Evolutionary conservation across 1,140 invertebrate species (phyloP).

Genomic region (Drosophila nasuta): DNA sequence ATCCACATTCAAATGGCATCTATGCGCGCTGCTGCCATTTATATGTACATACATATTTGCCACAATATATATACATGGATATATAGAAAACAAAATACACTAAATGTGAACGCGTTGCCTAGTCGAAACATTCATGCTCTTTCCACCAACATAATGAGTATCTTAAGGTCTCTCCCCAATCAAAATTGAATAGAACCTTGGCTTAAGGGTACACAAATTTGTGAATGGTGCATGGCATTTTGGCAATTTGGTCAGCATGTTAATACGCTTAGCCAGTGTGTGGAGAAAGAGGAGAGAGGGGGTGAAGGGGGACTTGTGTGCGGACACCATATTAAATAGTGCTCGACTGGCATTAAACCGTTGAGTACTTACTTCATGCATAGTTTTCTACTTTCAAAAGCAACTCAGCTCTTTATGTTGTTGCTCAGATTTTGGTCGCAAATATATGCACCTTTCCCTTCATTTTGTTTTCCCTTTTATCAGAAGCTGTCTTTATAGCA

Average conservation of each 20-base stretch:
- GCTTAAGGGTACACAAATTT: slow-evolving; percentile 40
- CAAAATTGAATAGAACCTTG: neutral
- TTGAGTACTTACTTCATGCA: slow-evolving; percentile 51
- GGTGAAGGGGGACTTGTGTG: neutral
- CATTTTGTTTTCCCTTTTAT: too few species aligned
- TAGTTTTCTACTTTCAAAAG: slow-evolving; percentile 17
- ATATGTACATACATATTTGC: slow-evolving; percentile 54
- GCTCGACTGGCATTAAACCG: slow-evolving; percentile 51
- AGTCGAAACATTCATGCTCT: slow-evolving; percentile 15
- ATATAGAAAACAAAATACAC: slow-evolving; percentile 13
- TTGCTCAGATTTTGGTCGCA: neutral
- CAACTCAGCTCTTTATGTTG: neutral
- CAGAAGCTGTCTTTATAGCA: too few species aligned
- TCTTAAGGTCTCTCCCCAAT: neutral
- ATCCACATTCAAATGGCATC: slow-evolving; percentile 76
- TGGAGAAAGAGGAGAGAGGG: neutral
- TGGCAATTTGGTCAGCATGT: slow-evolving; percentile 59
- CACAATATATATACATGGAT: slow-evolving; percentile 16
- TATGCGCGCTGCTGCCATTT: slow-evolving; percentile 61
- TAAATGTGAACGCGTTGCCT: neutral
- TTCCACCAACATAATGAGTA: neutral
- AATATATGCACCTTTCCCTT: neutral
- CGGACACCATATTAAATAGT: slow-evolving; percentile 52
- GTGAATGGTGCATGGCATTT: slow-evolving; percentile 40
- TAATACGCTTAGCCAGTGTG: slow-evolving; percentile 46